phyloP scores from a whole-genome alignment of 2,113 vertebrate species.

The Bolborhynchus lineola region DNA sequence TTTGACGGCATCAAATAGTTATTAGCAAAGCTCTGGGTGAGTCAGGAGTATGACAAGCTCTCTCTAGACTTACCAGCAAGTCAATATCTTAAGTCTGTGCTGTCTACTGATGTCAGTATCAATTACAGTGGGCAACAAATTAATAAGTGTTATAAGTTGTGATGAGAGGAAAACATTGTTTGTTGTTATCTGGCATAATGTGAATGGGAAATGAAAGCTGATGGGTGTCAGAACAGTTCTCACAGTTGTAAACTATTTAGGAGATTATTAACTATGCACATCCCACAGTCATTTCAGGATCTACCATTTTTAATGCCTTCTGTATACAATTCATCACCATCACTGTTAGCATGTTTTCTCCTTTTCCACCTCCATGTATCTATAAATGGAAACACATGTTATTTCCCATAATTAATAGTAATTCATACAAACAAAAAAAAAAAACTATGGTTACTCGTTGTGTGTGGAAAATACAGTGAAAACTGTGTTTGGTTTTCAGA shows the following conservation, averaged over 20 bases:
- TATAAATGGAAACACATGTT: accelerated
- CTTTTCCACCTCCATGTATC: not conserved
- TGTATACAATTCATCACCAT: not conserved
- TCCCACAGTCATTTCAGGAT: not conserved
- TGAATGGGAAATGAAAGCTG: not conserved
- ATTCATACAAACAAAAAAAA: not conserved
- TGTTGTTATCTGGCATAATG: not conserved
- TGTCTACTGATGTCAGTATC: not conserved
- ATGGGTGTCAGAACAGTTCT: not conserved
- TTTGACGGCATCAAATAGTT: not conserved
- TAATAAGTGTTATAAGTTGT: not conserved
- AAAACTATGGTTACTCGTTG: not conserved
- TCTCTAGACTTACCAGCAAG: not conserved
- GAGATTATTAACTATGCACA: not conserved
- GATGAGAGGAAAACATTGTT: not conserved
- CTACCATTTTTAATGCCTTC: not conserved
- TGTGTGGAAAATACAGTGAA: not conserved
- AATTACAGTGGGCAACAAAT: not conserved
- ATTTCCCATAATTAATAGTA: not conserved
- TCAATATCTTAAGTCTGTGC: not conserved
- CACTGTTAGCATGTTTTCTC: not conserved
- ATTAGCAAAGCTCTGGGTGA: not conserved
- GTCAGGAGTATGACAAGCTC: not conserved
- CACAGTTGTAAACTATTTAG: not conserved
- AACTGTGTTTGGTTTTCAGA: not conserved